Base-by-base conservation (phyloP, 1,140 invertebrate species). In the Papilio helenus region DNA sequence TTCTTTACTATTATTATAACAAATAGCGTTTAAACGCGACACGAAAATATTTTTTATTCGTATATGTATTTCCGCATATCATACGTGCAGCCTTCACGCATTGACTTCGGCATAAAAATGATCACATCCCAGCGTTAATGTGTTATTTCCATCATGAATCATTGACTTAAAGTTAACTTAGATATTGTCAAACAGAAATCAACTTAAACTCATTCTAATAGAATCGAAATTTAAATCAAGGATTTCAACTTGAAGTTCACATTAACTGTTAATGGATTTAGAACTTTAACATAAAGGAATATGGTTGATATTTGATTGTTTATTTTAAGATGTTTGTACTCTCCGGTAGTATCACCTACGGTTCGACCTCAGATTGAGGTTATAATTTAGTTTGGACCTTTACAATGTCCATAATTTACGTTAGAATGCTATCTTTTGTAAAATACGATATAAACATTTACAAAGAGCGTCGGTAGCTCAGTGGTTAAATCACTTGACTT, bases 311-410 rank as follows among this genome's bases (percentile, higher is more conserved):
- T 26, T 61, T 61, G 23, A 12, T 26, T 61, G 58, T 61, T 10
- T 23, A 20, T 61, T 23, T 7, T 61, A 61, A 61, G 8, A 61
- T 61, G 58, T 61, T 61, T 61, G 58, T 61, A 12, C 23, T 61
- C 9, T 23, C 20, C 72, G 72, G 34, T 44, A 42, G 42, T 44
- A 9, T 42, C 39, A 72, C 72, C 72, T 44, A 72, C 18, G 39
- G 9, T 46, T 20, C 72, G 72, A 72, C 72, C 72, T 72, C 20
- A 72, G 42, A 72, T 18, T 44, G 20, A 72, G 72, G 72, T 72
- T 72, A 72, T 20, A 72, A 72, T 72, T 72, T 72, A 72, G 72
- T 72, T 72, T 72, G 39, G 39, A 39, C 42, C 72, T 72, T 72
- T 72, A 46, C 34, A 72, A 72, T 44, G 34, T 44, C n/a, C 72